Percentiles rank a stretch among this genome's conserved stretches.
phyloP scores from a whole-genome alignment of 2,113 vertebrate genomes.

The human (Homo sapiens) region DNA sequence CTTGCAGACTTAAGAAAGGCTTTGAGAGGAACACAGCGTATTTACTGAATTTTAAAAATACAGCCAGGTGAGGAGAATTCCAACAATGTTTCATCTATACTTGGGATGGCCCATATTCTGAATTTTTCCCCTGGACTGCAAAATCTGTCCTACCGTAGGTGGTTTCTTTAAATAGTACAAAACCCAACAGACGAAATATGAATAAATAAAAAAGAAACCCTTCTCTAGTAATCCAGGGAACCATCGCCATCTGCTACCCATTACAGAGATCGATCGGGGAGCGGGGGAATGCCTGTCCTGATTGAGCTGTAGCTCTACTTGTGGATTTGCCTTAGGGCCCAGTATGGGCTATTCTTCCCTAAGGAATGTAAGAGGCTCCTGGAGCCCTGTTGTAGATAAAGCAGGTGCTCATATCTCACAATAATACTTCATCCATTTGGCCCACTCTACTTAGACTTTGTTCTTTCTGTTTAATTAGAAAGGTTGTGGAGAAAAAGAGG shows the following conservation, averaged over 20 bases:
- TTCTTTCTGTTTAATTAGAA: neutral
- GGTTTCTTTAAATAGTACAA: neutral
- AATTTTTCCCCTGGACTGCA: neutral
- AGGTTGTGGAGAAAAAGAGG: neutral
- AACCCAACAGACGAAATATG: neutral
- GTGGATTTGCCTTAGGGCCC: neutral
- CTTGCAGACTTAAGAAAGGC: neutral
- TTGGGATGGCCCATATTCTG: neutral
- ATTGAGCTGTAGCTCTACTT: neutral
- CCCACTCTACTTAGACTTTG: neutral
- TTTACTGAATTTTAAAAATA: neutral
- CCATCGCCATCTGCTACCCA: neutral
- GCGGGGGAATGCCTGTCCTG: neutral
- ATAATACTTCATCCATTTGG: neutral
- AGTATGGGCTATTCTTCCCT: neutral
- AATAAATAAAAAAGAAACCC: neutral
- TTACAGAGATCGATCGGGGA: neutral
- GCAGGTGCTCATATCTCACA: neutral
- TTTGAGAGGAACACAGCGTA: neutral
- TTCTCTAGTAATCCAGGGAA: neutral
- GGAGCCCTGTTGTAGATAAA: neutral
- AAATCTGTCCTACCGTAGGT: neutral
- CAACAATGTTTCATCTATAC: neutral
- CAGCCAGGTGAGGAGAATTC: neutral
- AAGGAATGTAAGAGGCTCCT: neutral